Percentiles rank a stretch among this genome's conserved stretches.
Conservation (phyloP, 2,113 vertebrate genomes). For the Zootoca vivipara region DNA sequence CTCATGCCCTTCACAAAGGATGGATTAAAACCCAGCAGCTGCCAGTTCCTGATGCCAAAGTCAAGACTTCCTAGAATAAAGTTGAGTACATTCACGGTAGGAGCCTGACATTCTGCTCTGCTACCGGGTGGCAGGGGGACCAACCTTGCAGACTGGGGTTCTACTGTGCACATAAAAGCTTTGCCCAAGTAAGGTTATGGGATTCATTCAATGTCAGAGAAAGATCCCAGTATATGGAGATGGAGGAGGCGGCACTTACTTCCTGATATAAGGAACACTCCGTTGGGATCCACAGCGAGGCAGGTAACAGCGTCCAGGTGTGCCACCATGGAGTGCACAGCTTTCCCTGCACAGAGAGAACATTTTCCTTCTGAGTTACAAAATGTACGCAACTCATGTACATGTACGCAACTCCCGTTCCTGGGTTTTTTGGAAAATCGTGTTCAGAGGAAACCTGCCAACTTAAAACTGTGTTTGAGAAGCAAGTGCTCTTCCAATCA, state of each 20-base stretch:
- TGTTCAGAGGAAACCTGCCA: no score
- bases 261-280: conserved; percentile 92
- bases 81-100: background rate
- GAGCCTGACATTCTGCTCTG: background rate
- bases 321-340: conserved; percentile 90
- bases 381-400: no score
- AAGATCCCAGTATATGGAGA: background rate
- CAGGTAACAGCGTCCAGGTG: conserved; percentile 92
- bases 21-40: background rate
- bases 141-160: no score
- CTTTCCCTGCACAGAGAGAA: conserved; percentile 74
- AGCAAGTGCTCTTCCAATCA: background rate
- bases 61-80: no score
- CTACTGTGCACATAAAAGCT: no score
- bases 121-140: no score
- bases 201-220: background rate
- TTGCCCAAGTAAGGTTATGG: background rate
- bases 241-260: conserved; percentile 74
- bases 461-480: no score
- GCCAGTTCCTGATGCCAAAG: background rate
- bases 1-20: background rate
- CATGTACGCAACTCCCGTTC: background rate
- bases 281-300: conserved; percentile 89
- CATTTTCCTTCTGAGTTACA: background rate
- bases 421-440: background rate